These are phyloP conservation scores for Litoditis marina DNA, from an alignment of 2,888 invertebrate genomes.

Conservation along the genomic window DNA sequence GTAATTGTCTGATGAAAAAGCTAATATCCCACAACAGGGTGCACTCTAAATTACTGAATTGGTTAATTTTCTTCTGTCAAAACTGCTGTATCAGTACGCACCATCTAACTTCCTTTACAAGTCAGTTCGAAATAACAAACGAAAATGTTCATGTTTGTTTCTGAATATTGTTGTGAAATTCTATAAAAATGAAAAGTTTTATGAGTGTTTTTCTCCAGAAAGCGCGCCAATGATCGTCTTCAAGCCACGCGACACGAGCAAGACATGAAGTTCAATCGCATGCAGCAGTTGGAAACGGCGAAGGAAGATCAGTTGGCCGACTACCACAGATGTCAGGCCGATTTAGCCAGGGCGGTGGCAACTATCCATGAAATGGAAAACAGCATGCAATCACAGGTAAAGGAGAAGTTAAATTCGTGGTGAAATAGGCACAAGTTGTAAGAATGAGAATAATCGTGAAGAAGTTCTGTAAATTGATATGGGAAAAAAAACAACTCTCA, in stretches of 20 bases:
- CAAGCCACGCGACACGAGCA: slow-evolving; percentile 45
- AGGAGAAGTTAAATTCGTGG: too few relatives aligned
- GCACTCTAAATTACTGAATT: too few relatives aligned
- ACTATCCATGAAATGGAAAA: slow-evolving; percentile 48
- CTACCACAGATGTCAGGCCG: slow-evolving; percentile 24
- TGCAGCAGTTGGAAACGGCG: slow-evolving; percentile 38
- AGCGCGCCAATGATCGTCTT: slow-evolving; percentile 43
- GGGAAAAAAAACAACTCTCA: too few relatives aligned
- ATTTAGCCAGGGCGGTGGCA: slow-evolving; percentile 48
- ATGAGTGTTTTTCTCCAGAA: slow-evolving; percentile 35
- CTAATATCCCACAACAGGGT: too few relatives aligned
- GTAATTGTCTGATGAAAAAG: too few relatives aligned
- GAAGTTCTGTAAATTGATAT: too few relatives aligned
- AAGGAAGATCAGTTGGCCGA: slow-evolving; percentile 43
- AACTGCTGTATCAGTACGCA: too few relatives aligned
- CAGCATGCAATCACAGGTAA: slow-evolving; percentile 48
- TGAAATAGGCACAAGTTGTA: too few relatives aligned
- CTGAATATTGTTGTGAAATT: neutral
- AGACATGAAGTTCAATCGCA: slow-evolving; percentile 34
- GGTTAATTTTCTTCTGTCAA: too few relatives aligned
- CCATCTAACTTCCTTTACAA: too few relatives aligned
- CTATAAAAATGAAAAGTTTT: neutral
- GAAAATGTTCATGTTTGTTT: neutral
- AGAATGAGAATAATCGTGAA: too few relatives aligned
- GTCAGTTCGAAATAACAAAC: neutral